Conservation (phyloP, 2,797 vertebrate species). For the Sebastes elongatus region DNA sequence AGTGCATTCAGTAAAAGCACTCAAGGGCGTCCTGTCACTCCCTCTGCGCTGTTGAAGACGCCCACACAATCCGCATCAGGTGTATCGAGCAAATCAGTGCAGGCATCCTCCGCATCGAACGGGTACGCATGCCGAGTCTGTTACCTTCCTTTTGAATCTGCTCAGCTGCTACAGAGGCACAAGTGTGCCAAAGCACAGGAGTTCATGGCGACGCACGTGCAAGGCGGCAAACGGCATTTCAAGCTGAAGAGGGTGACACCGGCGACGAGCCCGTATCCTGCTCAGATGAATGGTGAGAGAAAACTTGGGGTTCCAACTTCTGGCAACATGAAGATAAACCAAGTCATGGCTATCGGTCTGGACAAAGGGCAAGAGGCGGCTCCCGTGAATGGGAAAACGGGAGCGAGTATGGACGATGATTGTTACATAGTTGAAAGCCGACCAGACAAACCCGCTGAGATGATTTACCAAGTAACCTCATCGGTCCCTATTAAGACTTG, state of each 20-base stretch:
- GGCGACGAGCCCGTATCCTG: background rate
- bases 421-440: constrained; percentile 77
- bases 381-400: constrained; percentile 23
- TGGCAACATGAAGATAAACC: constrained; percentile 27
- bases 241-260: constrained; percentile 29
- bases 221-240: constrained; percentile 33
- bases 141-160: constrained; percentile 60
- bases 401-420: constrained; percentile 64
- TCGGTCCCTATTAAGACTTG: constrained; percentile 75
- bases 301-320: constrained; percentile 22
- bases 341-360: constrained; percentile 16
- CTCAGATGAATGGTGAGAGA: constrained; percentile 52
- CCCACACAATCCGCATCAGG: background rate
- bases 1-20: background rate
- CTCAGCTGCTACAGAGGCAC: constrained; percentile 76
- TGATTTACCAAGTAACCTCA: constrained; percentile 78
- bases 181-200: constrained; percentile 73
- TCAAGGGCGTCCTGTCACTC: background rate
- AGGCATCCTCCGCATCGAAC: background rate
- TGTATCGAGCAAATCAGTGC: background rate
- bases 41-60: background rate
- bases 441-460: constrained; percentile 71
- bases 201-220: constrained; percentile 67
- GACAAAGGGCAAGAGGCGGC: constrained; percentile 13
- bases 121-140: constrained; percentile 68